A percentile compares a stretch with the other conserved stretches of the same genome.
Evolutionary conservation across 2,113 vertebrate genomes (phyloP).

Genomic region (Misgurnus mizolepis): DNA sequence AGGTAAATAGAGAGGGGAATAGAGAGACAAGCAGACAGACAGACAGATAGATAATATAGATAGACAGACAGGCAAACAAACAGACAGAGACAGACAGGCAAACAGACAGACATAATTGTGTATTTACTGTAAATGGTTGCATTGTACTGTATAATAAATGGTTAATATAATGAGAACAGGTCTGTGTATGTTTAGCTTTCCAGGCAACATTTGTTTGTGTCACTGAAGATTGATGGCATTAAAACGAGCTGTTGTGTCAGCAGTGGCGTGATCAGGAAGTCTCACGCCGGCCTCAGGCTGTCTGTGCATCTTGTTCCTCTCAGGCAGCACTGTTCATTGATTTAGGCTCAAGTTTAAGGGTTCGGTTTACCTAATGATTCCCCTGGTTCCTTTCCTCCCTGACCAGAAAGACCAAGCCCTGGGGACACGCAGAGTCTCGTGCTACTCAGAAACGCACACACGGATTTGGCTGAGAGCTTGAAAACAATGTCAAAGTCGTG

Average conservation of each 20-base stretch:
- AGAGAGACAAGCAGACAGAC: neutral
- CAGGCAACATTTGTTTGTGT: slow-evolving; percentile 54
- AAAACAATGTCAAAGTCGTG: neutral
- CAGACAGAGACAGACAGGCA: too few species aligned
- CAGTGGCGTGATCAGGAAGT: slow-evolving; percentile 69
- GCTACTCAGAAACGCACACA: neutral
- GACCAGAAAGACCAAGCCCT: slow-evolving; percentile 70
- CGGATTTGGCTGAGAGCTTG: neutral
- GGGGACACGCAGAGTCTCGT: slow-evolving; percentile 59
- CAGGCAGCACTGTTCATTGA: slow-evolving; percentile 71
- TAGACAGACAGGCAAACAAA: too few species aligned
- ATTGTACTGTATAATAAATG: too few species aligned
- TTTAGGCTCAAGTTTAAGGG: slow-evolving; percentile 71
- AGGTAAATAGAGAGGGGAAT: too few species aligned
- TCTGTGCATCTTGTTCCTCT: slow-evolving; percentile 66
- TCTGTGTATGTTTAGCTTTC: slow-evolving; percentile 58
- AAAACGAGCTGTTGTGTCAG: slow-evolving; percentile 44
- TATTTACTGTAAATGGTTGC: too few species aligned
- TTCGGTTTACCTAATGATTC: slow-evolving; percentile 75
- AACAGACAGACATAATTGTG: too few species aligned
- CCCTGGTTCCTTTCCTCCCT: slow-evolving; percentile 70
- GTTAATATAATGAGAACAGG: too few species aligned
- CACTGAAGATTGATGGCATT: slow-evolving; percentile 61
- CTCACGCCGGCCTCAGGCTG: slow-evolving; percentile 40
- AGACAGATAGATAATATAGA: too few species aligned